Conservation (phyloP, 2,888 invertebrate species). For the Trichopria drosophilae region DNA sequence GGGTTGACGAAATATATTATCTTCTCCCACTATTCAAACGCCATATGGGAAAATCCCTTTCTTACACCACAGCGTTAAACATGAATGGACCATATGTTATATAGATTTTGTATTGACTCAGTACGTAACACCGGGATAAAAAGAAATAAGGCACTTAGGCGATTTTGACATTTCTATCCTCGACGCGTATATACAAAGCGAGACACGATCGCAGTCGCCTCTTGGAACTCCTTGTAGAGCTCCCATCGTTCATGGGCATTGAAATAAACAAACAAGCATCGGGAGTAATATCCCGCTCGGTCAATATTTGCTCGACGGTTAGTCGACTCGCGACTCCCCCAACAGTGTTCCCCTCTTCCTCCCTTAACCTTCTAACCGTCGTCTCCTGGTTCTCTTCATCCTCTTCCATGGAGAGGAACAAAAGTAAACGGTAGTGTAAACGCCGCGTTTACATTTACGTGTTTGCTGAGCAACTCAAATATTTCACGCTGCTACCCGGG, state of each 20-base stretch:
- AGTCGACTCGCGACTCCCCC: slow-evolving; percentile 46
- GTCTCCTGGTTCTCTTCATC: slow-evolving; percentile 15
- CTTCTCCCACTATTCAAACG: no score
- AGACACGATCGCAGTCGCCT: no score
- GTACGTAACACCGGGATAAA: no score
- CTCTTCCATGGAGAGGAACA: slow-evolving; percentile 41
- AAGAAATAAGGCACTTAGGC: no score
- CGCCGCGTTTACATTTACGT: slow-evolving; percentile 57
- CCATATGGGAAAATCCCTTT: no score
- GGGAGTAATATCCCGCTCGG: slow-evolving; percentile 58
- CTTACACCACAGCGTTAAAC: no score
- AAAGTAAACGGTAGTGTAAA: slow-evolving; percentile 57
- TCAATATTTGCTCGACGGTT: slow-evolving; percentile 58
- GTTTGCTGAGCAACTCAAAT: slow-evolving; percentile 57
- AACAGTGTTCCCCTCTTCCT: slow-evolving; percentile 19
- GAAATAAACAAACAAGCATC: slow-evolving; percentile 58
- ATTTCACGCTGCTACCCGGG: slow-evolving; percentile 51
- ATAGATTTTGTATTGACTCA: no score
- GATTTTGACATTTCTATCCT: no score
- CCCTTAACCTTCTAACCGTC: slow-evolving; percentile 23
- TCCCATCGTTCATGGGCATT: slow-evolving; percentile 55
- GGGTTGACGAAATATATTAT: no score
- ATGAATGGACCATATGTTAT: no score
- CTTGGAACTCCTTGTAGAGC: no score
- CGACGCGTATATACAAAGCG: no score